Base-by-base conservation (phyloP, 2,797 vertebrate genomes). In the Danio aesculapii region DNA sequence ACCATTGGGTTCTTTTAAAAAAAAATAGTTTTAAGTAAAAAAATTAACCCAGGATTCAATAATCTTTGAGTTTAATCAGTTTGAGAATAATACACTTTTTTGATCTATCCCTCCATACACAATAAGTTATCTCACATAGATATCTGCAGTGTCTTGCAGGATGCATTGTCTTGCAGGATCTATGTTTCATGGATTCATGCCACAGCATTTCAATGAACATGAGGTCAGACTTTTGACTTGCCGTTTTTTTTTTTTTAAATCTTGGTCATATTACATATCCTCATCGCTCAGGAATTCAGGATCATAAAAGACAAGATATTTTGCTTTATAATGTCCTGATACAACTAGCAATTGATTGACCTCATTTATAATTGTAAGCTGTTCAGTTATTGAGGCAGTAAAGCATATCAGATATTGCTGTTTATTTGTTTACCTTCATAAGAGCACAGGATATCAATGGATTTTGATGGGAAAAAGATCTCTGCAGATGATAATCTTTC, bases 291-390 rank as follows among this genome's bases (percentile, higher is more conserved):
- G 41, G 50, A 57, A 55, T 52, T 78, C 70, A 14, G 57, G 39
- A n/a, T 62, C 63, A 39, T 13, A 55, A 47, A 55, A 1, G 2
- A 1, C 6, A 41, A 43, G 5, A 19, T 9, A 64, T 53, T 64
- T 52, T 19, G 50, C n/a, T 57, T 66, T 8, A 46, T 17, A n/a
- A 9, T 47, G 49, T 74, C 50, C 70, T 49, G 43, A 41, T 41
- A 39, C 3, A 17, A 39, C 6, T 39, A 47, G 50, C 39, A 73
- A 58, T 62, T 53, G 6, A 71, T 71, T 61, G 57, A 74, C 61
- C 57, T 46, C 3, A 30, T 41, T 63, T 11, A 43, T 10, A 13
- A 72, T n/a, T 69, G 76, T 46, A 66, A 46, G n/a, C 61, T 14
- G 5, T 57, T 41, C 52, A 57, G n/a, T 17, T 66, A 19, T 59